Conservation (phyloP, 2,797 vertebrate species). For the Hybognathus amarus region DNA sequence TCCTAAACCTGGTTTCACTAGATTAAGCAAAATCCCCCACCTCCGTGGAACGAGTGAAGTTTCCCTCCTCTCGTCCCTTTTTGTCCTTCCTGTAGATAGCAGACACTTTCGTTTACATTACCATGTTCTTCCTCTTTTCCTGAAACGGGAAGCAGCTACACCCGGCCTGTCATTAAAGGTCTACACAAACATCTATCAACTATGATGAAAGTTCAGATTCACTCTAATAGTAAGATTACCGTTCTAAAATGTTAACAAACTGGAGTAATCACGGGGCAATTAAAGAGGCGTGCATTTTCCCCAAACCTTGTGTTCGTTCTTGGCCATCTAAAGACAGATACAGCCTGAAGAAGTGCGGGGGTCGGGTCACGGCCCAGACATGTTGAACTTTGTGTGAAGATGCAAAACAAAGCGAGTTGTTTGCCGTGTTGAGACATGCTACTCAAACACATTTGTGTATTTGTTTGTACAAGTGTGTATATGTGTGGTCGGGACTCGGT, state of each 20-base stretch:
- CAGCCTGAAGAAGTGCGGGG: neutral
- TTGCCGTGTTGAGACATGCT: neutral
- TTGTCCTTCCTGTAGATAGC: slow-evolving; percentile 37
- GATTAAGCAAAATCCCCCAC: neutral
- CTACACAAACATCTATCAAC: neutral
- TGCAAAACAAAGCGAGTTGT: neutral
- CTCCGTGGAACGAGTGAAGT: neutral
- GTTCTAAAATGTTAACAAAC: neutral
- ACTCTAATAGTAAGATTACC: neutral
- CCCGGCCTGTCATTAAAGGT: slow-evolving; percentile 36
- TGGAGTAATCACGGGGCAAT: neutral
- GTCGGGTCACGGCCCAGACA: slow-evolving; percentile 27
- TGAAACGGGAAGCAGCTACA: slow-evolving; percentile 44
- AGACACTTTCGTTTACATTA: slow-evolving; percentile 25
- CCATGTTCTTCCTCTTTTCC: slow-evolving; percentile 37
- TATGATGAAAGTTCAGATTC: slow-evolving; percentile 21
- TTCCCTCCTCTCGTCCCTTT: slow-evolving; percentile 17
- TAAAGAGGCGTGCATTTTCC: neutral
- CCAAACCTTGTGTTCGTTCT: slow-evolving; percentile 9
- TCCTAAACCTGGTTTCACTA: neutral
- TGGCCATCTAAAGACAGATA: neutral
- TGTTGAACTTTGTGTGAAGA: neutral
- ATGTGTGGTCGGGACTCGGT: neutral
- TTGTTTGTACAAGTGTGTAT: too few relatives aligned
- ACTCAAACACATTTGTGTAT: neutral